Evolutionary conservation across 2,113 vertebrate genomes (phyloP).

Genomic region (Sturnus vulgaris): DNA sequence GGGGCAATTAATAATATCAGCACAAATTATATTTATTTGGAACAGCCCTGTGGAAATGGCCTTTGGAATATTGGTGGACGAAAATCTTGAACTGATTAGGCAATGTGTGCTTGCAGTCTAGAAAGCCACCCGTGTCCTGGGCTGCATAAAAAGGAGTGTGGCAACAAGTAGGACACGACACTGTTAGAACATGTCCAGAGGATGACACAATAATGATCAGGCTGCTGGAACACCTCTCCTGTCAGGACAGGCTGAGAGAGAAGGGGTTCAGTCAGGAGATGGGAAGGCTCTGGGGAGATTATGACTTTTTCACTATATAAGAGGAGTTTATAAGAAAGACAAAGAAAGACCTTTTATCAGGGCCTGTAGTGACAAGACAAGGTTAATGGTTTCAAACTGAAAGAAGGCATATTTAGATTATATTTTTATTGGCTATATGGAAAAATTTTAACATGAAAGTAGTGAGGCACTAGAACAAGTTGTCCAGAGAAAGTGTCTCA

Average conservation of each 20-base stretch:
- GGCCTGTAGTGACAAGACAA: background rate
- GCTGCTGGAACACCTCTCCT: background rate
- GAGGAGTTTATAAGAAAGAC: background rate
- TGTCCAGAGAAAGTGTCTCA: background rate
- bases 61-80: background rate
- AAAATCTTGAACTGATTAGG: background rate
- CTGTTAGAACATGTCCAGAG: background rate
- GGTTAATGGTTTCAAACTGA: background rate
- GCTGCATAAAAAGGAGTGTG: background rate
- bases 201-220: accelerated
- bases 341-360: background rate
- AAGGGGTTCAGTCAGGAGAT: background rate
- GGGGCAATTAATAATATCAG: background rate
- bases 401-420: background rate
- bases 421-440: background rate
- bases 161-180: accelerated
- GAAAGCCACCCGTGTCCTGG: accelerated
- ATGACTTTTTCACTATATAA: accelerated
- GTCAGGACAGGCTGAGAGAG: background rate
- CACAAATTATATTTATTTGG: background rate
- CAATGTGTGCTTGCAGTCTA: background rate
- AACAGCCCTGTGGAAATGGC: background rate
- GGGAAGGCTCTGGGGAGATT: background rate
- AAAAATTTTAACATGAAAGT: background rate
- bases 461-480: background rate